Conservation (phyloP, 2,797 vertebrate genomes). For the Orientallactaga sibirica region DNA sequence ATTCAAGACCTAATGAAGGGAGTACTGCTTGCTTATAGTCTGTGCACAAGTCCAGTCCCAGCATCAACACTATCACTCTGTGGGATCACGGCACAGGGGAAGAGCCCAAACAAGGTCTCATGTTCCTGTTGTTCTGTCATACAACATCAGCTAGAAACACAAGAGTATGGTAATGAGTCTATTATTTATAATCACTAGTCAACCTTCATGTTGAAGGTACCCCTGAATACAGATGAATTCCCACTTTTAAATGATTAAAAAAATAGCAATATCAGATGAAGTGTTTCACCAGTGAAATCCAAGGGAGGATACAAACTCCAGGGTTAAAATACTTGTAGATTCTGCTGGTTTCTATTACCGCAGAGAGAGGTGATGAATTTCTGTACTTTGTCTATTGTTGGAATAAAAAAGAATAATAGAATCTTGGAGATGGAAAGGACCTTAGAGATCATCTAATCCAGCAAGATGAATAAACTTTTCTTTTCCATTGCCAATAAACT, state of each 20-base stretch:
- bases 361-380: conserved; percentile 77
- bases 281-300: conserved; percentile 49
- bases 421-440: conserved; percentile 80
- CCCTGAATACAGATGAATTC: conserved; percentile 25
- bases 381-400: conserved; percentile 70
- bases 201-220: not conserved
- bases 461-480: conserved; percentile 83
- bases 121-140: not conserved
- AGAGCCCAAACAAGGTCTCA: not conserved
- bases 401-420: conserved; percentile 76
- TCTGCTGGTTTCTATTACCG: conserved; percentile 38
- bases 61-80: not conserved
- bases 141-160: not conserved
- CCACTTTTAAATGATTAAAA: conserved; percentile 52
- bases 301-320: conserved; percentile 49
- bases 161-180: conserved; percentile 6
- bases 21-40: not conserved
- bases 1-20: not conserved
- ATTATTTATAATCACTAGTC: not conserved
- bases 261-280: not conserved
- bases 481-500: conserved; percentile 79
- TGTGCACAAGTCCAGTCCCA: not conserved
- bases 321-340: conserved; percentile 65
- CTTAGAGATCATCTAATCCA: conserved; percentile 82
- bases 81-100: not conserved